These are phyloP conservation scores for Prorops nasuta DNA, from an alignment of 1,140 invertebrate genomes.

Conservation along the genomic window DNA sequence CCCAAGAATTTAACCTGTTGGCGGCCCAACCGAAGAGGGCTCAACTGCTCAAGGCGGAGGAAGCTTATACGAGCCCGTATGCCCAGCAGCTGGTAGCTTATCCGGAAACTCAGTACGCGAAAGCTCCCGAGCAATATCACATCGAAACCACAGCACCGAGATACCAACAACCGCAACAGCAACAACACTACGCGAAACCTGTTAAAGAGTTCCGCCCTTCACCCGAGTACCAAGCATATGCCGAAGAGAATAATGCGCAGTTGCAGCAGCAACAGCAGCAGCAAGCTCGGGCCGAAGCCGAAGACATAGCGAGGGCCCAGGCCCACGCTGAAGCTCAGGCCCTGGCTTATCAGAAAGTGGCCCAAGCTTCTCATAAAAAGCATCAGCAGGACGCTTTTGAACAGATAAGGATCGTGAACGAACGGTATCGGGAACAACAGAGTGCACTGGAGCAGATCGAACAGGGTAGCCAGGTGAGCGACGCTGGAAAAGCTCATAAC, in stretches of 20 bases:
- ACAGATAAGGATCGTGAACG: constrained; percentile 44
- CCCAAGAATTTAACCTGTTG: constrained; percentile 45
- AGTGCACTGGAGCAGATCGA: constrained; percentile 50
- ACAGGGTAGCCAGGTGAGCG: constrained; percentile 44
- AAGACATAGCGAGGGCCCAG: constrained; percentile 42
- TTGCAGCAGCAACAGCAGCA: constrained; percentile 20
- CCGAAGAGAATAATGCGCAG: constrained; percentile 27
- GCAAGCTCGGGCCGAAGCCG: constrained; percentile 28
- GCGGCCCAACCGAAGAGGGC: constrained; percentile 28
- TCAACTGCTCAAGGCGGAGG: constrained; percentile 17
- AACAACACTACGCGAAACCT: constrained; percentile 18
- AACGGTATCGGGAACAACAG: constrained; percentile 42
- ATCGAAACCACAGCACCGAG: constrained; percentile 46
- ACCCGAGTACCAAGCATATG: constrained; percentile 42
- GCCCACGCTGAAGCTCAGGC: constrained; percentile 46
- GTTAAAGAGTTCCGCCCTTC: constrained; percentile 25
- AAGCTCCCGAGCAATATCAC: constrained; percentile 44
- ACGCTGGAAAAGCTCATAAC: constrained; percentile 44
- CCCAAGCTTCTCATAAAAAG: constrained; percentile 45
- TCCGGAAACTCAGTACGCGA: constrained; percentile 29
- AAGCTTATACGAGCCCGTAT: constrained; percentile 28
- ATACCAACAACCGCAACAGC: constrained; percentile 30
- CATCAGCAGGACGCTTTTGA: constrained; percentile 45
- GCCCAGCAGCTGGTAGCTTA: constrained; percentile 30
- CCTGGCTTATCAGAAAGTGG: constrained; percentile 47